Conservation (phyloP, 2,888 invertebrate genomes). For the Pristionchus mayeri region DNA sequence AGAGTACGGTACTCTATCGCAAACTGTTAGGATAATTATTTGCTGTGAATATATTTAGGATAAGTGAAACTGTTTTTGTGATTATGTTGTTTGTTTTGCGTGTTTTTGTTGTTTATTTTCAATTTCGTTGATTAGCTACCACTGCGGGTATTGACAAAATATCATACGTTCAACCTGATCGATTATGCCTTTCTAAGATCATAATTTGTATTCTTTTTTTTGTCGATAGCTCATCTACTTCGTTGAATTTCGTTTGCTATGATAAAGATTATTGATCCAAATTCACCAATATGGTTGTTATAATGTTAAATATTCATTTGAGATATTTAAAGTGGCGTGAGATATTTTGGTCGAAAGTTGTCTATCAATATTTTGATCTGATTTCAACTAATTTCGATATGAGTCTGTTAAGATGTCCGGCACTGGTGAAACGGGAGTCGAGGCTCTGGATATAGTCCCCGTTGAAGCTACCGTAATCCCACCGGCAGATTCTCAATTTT, state of each 20-base stretch:
- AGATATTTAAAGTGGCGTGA: too few relatives aligned
- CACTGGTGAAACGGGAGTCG: neutral
- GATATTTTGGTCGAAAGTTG: too few relatives aligned
- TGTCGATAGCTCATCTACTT: too few relatives aligned
- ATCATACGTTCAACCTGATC: too few relatives aligned
- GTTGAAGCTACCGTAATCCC: neutral
- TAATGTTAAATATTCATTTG: neutral
- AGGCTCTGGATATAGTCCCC: neutral
- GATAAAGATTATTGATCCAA: neutral
- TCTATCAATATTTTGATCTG: too few relatives aligned
- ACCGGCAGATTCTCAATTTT: neutral
- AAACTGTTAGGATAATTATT: neutral
- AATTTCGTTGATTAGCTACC: too few relatives aligned
- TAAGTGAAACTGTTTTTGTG: neutral
- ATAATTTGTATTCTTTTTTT: too few relatives aligned
- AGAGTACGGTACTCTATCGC: slow-evolving; percentile 19
- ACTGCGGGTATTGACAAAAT: too few relatives aligned
- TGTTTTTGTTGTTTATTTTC: slow-evolving; percentile 14
- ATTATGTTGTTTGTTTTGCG: slow-evolving; percentile 11
- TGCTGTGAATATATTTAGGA: neutral
- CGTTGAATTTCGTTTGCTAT: too few relatives aligned
- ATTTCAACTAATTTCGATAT: too few relatives aligned
- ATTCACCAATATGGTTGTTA: too few relatives aligned
- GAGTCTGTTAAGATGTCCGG: neutral
- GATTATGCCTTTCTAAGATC: too few relatives aligned